These are phyloP conservation scores for Teinopalpus imperialis DNA, from an alignment of 2,888 invertebrate genomes.

Conservation along the genomic window DNA sequence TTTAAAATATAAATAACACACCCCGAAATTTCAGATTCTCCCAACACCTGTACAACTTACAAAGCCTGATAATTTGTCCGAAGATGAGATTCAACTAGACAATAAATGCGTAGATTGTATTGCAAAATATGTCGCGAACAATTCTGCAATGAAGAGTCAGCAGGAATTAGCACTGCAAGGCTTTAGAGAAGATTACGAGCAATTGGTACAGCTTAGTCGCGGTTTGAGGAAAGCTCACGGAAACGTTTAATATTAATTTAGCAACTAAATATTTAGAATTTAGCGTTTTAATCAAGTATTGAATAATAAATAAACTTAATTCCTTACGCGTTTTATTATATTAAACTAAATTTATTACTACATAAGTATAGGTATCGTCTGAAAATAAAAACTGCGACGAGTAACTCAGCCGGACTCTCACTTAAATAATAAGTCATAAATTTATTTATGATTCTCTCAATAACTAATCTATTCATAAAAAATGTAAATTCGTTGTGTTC, in stretches of 20 bases:
- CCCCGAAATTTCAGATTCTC: constrained; percentile 62
- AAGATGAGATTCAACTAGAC: constrained; percentile 77
- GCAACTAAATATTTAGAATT: constrained; percentile 46
- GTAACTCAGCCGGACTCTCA: no score
- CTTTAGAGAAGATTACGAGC: constrained; percentile 84
- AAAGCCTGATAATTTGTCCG: constrained; percentile 76
- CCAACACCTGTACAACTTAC: constrained; percentile 60
- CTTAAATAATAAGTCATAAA: no score
- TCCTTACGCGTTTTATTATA: no score
- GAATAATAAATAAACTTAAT: no score
- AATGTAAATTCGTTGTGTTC: no score
- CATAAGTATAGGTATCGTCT: no score
- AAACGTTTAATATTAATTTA: constrained; percentile 41
- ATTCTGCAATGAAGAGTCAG: constrained; percentile 85
- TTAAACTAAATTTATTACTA: no score
- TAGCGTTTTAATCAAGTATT: constrained; percentile 25
- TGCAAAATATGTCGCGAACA: constrained; percentile 82
- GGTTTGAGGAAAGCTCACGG: constrained; percentile 88
- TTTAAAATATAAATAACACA: no score
- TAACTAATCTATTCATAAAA: no score
- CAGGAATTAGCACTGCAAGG: constrained; percentile 88
- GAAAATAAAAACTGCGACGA: no score
- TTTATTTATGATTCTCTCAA: no score
- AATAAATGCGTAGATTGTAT: constrained; percentile 81
- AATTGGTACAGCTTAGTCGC: constrained; percentile 80